phyloP scores from a whole-genome alignment of 1,140 invertebrate species.

The Liolophura sinensis region DNA sequence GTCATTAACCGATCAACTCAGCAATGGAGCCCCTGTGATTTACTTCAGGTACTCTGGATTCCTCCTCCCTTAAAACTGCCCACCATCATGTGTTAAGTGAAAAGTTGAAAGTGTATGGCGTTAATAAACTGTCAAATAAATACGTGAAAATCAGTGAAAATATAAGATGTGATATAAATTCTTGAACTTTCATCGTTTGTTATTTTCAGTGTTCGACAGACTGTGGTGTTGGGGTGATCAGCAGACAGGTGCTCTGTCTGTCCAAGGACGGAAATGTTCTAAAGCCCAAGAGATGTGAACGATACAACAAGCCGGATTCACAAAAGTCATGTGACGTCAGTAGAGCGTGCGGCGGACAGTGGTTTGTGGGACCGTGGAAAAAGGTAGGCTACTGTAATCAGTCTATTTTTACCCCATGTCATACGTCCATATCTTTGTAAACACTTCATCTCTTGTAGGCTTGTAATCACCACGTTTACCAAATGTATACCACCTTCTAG shows the following conservation, averaged over 20 bases:
- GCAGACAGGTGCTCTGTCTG: slow-evolving; percentile 59
- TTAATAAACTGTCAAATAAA: not conserved
- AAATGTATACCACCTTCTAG: too few relatives aligned
- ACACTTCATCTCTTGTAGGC: too few relatives aligned
- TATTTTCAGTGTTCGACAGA: slow-evolving; percentile 65
- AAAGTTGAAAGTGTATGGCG: not conserved
- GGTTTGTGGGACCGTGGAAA: slow-evolving; percentile 54
- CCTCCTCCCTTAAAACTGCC: not conserved
- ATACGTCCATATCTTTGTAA: too few relatives aligned
- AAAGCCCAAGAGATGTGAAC: slow-evolving; percentile 34
- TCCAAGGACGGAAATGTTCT: slow-evolving; percentile 37
- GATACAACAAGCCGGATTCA: slow-evolving; percentile 29
- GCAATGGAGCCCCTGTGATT: not conserved
- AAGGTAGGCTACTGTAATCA: slow-evolving; percentile 28
- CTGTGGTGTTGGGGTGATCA: slow-evolving; percentile 69
- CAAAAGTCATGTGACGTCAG: slow-evolving; percentile 39
- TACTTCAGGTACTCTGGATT: not conserved
- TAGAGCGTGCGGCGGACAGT: slow-evolving; percentile 50
- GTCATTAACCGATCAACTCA: too few relatives aligned
- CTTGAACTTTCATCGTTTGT: not conserved
- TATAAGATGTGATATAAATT: not conserved
- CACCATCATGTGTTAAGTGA: not conserved
- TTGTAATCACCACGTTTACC: too few relatives aligned
- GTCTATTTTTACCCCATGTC: not conserved
- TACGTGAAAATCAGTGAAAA: not conserved